A percentile compares a stretch with the other conserved stretches of the same genome.
phyloP scores from a whole-genome alignment of 2,797 vertebrate species.

The Pitangus sulphuratus region DNA sequence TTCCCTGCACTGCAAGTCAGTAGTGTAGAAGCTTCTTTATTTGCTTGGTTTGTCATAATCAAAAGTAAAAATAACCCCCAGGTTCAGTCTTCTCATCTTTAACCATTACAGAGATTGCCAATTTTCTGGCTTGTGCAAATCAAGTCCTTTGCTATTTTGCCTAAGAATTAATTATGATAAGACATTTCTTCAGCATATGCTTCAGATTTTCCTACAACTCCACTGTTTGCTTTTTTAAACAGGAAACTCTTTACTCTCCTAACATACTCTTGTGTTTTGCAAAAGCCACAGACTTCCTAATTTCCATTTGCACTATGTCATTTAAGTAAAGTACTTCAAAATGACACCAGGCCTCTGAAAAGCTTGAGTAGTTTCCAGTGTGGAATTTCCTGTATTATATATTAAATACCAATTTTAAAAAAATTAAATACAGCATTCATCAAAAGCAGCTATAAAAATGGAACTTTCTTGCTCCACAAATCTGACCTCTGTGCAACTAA shows the following conservation, averaged over 20 bases:
- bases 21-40: not conserved
- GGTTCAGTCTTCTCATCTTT: not conserved
- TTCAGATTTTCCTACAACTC: not conserved
- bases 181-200: not conserved
- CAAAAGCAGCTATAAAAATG: not conserved
- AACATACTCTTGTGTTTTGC: not conserved
- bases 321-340: not conserved
- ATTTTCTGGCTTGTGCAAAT: not conserved
- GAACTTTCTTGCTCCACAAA: not conserved
- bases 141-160: not conserved
- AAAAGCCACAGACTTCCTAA: not conserved
- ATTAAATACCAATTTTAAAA: not conserved
- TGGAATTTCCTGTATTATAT: not conserved
- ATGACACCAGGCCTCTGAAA: not conserved
- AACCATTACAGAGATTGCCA: not conserved
- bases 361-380: not conserved
- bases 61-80: not conserved
- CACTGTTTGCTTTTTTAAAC: not conserved
- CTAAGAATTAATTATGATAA: not conserved
- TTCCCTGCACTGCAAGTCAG: not conserved
- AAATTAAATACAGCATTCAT: not conserved
- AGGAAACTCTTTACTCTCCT: not conserved
- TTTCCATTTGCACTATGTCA: not conserved
- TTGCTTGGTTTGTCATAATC: constrained; percentile 14
- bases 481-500: not conserved